Evolutionary conservation across 2,888 invertebrate species (phyloP).

Genomic region (Sphinx pinastri): DNA sequence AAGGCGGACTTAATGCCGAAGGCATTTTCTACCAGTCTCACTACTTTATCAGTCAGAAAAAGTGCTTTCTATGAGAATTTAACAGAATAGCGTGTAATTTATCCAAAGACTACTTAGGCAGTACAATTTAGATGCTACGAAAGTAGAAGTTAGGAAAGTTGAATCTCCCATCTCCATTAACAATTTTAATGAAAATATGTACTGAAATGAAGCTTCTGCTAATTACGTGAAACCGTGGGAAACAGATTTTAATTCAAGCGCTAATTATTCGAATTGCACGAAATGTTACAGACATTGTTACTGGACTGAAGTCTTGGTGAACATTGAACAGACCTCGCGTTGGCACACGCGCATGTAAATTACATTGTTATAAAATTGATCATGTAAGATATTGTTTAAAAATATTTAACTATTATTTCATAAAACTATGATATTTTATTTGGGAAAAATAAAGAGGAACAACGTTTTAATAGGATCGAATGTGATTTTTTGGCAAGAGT

Average conservation of each 20-base stretch:
- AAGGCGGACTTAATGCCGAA: no score
- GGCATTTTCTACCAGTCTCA: no score
- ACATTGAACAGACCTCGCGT: neutral
- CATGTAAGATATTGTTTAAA: no score
- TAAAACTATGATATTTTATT: no score
- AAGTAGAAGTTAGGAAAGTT: neutral
- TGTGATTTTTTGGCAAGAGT: no score
- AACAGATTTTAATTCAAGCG: constrained; percentile 43
- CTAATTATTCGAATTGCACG: constrained; percentile 50
- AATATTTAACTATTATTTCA: no score
- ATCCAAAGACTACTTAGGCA: neutral
- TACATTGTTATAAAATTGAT: neutral
- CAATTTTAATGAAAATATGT: constrained; percentile 37
- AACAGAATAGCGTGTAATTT: neutral
- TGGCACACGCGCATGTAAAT: neutral
- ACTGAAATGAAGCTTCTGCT: constrained; percentile 35
- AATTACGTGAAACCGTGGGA: constrained; percentile 55
- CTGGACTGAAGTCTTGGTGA: neutral
- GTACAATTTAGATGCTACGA: constrained; percentile 1
- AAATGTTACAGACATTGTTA: constrained; percentile 12
- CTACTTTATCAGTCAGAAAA: no score
- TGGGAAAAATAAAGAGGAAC: no score
- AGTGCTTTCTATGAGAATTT: neutral
- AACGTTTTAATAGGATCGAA: no score
- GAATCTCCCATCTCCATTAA: constrained; percentile 28